Conservation (phyloP, 2,797 vertebrate genomes). For the Triplophysa bombifrons region DNA sequence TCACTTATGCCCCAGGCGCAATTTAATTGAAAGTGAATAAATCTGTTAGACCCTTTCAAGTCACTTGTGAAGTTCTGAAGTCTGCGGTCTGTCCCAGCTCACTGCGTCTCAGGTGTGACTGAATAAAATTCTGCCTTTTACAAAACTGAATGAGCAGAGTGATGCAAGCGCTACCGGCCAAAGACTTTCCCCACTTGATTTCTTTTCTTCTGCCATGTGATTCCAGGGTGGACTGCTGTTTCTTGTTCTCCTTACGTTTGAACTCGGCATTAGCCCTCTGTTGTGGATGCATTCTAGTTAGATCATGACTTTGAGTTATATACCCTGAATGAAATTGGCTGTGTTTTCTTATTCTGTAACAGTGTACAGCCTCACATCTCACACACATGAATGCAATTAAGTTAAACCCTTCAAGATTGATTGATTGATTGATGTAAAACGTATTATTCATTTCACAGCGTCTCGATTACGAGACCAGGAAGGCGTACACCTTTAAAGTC, state of each 20-base stretch:
- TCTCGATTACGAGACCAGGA: conserved; percentile 91
- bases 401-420: not conserved
- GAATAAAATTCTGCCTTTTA: conserved; percentile 33
- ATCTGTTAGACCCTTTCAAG: not conserved
- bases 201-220: conserved; percentile 16
- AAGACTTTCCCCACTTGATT: conserved; percentile 22
- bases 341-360: not conserved
- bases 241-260: conserved; percentile 33
- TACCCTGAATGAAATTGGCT: conserved; percentile 11
- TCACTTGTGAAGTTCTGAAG: not conserved
- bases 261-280: conserved; percentile 42
- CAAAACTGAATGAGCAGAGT: conserved; percentile 25
- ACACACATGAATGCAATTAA: not conserved
- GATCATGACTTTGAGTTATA: conserved; percentile 7
- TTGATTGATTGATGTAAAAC: conserved; percentile 1
- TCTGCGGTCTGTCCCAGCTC: not conserved
- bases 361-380: not conserved
- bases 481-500: conserved; percentile 88
- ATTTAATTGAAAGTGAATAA: not conserved
- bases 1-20: too few species aligned
- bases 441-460: conserved; percentile 67
- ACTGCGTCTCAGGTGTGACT: conserved; percentile 14
- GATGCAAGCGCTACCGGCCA: conserved; percentile 27
- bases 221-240: conserved; percentile 12
- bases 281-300: conserved; percentile 29